Percentiles rank a stretch among this genome's conserved stretches.
Evolutionary conservation across 2,113 vertebrate species (phyloP).

Genomic region (Hydrochoerus hydrochaeris): DNA sequence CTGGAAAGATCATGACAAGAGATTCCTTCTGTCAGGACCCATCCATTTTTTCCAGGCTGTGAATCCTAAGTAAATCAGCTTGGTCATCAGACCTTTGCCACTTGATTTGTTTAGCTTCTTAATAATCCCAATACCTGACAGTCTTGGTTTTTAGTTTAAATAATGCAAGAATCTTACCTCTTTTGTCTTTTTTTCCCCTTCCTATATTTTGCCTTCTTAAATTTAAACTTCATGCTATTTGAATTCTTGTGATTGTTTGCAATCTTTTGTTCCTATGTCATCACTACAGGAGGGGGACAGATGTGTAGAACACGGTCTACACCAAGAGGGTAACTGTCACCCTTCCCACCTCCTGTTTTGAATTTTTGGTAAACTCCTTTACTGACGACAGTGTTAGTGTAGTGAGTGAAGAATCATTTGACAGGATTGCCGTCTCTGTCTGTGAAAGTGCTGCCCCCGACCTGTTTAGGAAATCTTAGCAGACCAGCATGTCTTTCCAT

Average conservation of each 20-base stretch:
- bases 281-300: fast-evolving
- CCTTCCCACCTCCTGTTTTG: background rate
- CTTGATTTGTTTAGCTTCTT: background rate
- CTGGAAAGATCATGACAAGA: background rate
- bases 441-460: background rate
- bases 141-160: constrained; percentile 41
- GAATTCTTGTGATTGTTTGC: background rate
- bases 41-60: background rate
- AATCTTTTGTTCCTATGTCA: background rate
- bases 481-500: background rate
- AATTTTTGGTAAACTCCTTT: background rate
- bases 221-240: background rate
- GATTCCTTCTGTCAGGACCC: background rate
- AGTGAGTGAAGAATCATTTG: background rate
- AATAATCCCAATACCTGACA: background rate
- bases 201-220: background rate
- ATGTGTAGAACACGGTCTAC: background rate
- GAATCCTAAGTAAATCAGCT: background rate
- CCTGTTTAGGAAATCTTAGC: background rate
- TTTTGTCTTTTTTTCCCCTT: background rate
- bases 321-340: background rate
- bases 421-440: background rate
- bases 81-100: background rate
- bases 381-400: background rate
- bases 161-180: background rate